Evolutionary conservation across 2,888 invertebrate species (phyloP).

Genomic region (Leptinotarsa tumamoca): DNA sequence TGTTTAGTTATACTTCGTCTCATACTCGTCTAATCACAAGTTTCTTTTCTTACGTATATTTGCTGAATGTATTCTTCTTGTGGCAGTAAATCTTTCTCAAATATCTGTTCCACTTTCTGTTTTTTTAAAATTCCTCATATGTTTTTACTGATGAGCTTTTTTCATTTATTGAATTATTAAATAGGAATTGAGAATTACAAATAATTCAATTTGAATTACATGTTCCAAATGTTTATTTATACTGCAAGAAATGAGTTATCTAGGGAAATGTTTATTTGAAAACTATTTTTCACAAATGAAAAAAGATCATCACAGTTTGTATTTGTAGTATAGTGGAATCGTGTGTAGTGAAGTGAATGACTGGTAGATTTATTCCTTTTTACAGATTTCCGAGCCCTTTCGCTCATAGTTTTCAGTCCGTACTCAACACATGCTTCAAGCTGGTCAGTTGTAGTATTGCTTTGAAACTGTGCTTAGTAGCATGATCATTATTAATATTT

Average conservation of each 20-base stretch:
- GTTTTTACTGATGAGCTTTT: not conserved
- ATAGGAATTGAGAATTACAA: not conserved
- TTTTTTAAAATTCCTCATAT: not conserved
- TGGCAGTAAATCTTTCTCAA: not conserved
- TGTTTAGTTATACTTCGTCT: no score
- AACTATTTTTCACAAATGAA: not conserved
- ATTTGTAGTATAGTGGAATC: constrained; percentile 4
- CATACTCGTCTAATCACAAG: no score
- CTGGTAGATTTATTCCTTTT: constrained; percentile 68
- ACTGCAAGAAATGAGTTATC: no score
- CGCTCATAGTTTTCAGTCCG: constrained; percentile 79
- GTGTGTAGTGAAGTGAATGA: constrained; percentile 54
- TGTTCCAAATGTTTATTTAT: no score
- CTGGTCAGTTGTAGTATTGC: constrained; percentile 66
- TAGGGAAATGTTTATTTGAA: no score
- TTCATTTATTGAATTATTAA: constrained; percentile 2
- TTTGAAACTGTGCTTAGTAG: constrained; percentile 57
- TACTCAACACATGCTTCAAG: constrained; percentile 68
- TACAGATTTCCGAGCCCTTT: constrained; percentile 84
- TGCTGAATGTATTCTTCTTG: no score
- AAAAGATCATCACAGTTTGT: constrained; percentile 1
- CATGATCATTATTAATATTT: constrained; percentile 39
- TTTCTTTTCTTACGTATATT: no score
- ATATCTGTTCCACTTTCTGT: not conserved
- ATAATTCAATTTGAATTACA: no score